Base-by-base conservation (phyloP, 64 coral and sea anemone genomes). In the Orbicella faveolata region DNA sequence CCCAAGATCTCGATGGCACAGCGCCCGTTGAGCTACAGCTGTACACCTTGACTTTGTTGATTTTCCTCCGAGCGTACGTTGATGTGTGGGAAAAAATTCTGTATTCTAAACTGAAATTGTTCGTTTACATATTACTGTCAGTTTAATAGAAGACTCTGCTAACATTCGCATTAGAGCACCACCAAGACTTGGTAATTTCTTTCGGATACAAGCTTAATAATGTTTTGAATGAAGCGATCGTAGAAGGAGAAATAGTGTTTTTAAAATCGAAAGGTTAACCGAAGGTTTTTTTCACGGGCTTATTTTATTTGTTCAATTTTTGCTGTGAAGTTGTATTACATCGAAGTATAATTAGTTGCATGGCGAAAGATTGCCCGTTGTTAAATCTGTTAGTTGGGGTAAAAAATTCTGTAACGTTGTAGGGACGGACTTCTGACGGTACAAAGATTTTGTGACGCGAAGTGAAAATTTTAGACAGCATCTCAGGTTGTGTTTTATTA, bases 401-500 rank as follows among this genome's bases (percentile, higher is more conserved):
- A 48, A 36, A 52, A 72, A 52, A 52, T 85, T 48, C n/a, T n/a
- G 21, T 16, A 0, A 41, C 41, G 2, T 53, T 34, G 48, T 25
- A 6, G 48, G 21, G 9, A n/a, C 21, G 6, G 21, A n/a, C 9
- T 26, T 70, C 5, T n/a, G 21, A 25, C 21, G 5, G 67, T 23
- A 70, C 67, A 70, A 52, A 30, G 67, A 14, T 52, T 85, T 80
- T 79, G n/a, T 34, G 59, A 84, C 66, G 86, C 73, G 70, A 78
- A 75, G 44, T 55, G 53, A 83, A 89, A 85, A 61, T 39, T 80
- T 83, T 78, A 68, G 61, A 75, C 73, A 53, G 73, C 75, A 89
- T 13, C 73, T 85, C 17, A 66, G 18, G 77, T 89, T 89, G 52
- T 81, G 92, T 94, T 94, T 89, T 94, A 84, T 89, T 83, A 76